Base-by-base conservation (phyloP, 2,113 vertebrate genomes). In the Planiliza haematocheilus region DNA sequence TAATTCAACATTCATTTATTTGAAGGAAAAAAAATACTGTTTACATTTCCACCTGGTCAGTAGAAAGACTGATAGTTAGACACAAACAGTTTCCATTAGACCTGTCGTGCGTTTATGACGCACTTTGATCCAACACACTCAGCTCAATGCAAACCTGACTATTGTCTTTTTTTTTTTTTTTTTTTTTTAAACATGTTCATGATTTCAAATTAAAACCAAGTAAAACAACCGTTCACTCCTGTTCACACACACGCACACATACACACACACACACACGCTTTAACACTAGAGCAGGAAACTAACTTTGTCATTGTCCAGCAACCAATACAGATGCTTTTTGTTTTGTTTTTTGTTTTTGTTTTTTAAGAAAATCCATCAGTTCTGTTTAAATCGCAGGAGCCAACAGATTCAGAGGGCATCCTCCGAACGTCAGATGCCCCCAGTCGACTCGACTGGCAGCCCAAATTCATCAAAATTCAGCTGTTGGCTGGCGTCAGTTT, bases 1-100 rank as follows among this genome's bases (percentile, higher is more conserved):
- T 53, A 85, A 78, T 76, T 84, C 63, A 77, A 91, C 89, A 90
- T 86, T 90, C 86, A 86, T 89, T 87, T 87, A 90, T 90, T 86
- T 81, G 74, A 59, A 70, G 50, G 49, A 69, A 50, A 58, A 63
- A 75, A 82, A 88, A 88, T 62, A 87, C 79, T 69, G 68, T 87
- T 85, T 88, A 86, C 73, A 85, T 83, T 88, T 87, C 69, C 60
- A 84, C 42, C 61, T 57, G 64, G 24, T 83, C 69, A 18, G 57
- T 50, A 79, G 57, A 74, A 13, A 82, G 56, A 76, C 50, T 13
- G 37, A 67, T 65, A 68, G 49, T 77, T 58, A 63, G 59, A 87
- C 72, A 80, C 24, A 81, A 63, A 74, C 13, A 1, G 36, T 67
- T 80, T 74, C 56, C 61, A 51, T 75, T 21, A 14, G 45, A 63